Evolutionary conservation across 2,797 vertebrate genomes (phyloP).

Genomic region (Nasua narica): DNA sequence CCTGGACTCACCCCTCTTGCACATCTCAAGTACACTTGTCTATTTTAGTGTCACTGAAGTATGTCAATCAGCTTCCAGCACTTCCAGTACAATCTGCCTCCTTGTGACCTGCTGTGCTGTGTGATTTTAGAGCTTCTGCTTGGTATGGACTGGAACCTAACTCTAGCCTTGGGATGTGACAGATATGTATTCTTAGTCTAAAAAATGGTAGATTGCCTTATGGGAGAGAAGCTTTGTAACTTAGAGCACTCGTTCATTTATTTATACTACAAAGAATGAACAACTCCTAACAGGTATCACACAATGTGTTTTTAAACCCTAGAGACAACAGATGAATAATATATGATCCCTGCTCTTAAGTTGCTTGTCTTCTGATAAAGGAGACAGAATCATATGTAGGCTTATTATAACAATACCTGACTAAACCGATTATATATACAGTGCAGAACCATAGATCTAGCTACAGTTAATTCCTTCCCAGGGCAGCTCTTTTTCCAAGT

Average conservation of each 20-base stretch:
- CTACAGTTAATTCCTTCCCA: neutral
- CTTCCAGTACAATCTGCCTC: neutral
- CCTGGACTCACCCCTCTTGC: neutral
- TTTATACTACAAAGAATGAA: slow-evolving; percentile 24
- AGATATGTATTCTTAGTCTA: neutral
- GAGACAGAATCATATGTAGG: neutral
- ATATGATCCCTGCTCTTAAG: neutral
- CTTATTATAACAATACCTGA: slow-evolving; percentile 7
- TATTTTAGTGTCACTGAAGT: neutral
- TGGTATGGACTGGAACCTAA: neutral
- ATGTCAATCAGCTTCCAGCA: neutral
- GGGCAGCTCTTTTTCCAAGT: neutral
- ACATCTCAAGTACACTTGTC: neutral
- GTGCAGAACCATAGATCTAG: neutral
- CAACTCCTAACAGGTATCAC: neutral
- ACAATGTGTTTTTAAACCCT: neutral
- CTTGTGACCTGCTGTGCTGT: neutral
- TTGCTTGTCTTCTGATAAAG: neutral
- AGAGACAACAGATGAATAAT: slow-evolving; percentile 22
- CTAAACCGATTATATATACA: neutral
- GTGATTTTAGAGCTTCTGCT: neutral
- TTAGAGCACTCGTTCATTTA: neutral
- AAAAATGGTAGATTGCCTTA: neutral
- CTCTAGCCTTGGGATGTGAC: neutral
- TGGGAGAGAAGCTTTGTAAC: neutral